Percentiles rank a stretch among this genome's conserved stretches.
Evolutionary conservation across 2,797 vertebrate genomes (phyloP).

Genomic region (Centroberyx gerrardi): DNA sequence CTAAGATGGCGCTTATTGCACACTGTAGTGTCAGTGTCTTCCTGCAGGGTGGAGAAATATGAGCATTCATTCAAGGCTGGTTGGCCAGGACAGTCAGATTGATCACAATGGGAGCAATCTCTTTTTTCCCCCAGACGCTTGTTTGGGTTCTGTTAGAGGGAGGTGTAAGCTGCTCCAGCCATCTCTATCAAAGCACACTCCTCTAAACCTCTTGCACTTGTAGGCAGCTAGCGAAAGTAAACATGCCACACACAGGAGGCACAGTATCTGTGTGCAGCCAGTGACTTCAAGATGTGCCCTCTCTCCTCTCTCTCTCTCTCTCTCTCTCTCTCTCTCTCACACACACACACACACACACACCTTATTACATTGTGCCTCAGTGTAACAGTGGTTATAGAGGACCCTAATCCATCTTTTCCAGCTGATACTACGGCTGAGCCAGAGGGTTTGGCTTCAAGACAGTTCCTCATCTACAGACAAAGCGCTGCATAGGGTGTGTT

Average conservation of each 20-base stretch:
- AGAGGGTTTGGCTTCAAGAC: constrained; percentile 59
- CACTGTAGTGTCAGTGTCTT: constrained; percentile 14
- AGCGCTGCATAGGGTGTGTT: constrained; percentile 32
- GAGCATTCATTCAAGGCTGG: constrained; percentile 61
- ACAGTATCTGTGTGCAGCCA: constrained; percentile 37
- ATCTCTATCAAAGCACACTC: constrained; percentile 68
- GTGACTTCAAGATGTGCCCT: constrained; percentile 48
- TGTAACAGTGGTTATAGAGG: constrained; percentile 62
- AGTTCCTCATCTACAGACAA: constrained; percentile 60
- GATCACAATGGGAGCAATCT: constrained; percentile 72
- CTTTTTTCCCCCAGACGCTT: constrained; percentile 57
- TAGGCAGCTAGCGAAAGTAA: constrained; percentile 54
- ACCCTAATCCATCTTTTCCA: constrained; percentile 76
- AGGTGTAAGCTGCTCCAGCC: constrained; percentile 63
- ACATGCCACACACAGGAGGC: constrained; percentile 49
- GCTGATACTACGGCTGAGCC: constrained; percentile 69
- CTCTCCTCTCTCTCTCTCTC: constrained; percentile 6
- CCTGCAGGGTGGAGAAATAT: constrained; percentile 53
- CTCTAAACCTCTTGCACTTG: constrained; percentile 61
- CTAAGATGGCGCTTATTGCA: constrained; percentile 27
- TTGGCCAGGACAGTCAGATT: constrained; percentile 68
- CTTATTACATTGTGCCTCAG: constrained; percentile 62
- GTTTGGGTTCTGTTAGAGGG: constrained; percentile 57
- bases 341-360: constrained; percentile 13
- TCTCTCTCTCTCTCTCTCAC: background rate